A percentile compares a stretch with the other conserved stretches of the same genome.
These are phyloP conservation scores for Entomyzon cyanotis DNA, from an alignment of 2,113 vertebrate genomes.

Conservation along the genomic window DNA sequence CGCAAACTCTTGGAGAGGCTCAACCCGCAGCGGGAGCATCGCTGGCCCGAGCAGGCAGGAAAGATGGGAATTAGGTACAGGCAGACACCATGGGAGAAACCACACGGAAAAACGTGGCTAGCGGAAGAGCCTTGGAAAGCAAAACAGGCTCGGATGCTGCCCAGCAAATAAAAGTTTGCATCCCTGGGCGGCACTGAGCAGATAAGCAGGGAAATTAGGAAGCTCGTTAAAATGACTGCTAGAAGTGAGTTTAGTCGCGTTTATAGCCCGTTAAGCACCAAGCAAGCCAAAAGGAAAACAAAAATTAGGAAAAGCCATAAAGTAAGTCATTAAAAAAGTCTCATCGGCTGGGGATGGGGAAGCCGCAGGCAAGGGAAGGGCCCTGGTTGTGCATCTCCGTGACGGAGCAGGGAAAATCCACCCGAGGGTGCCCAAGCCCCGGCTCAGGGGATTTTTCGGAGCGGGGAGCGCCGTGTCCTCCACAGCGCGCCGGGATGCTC, in stretches of 20 bases:
- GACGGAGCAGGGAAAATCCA: background rate
- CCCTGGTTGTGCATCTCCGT: background rate
- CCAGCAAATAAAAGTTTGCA: background rate
- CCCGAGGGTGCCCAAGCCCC: background rate
- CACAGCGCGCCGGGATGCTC: background rate
- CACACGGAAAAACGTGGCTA: background rate
- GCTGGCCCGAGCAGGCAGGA: background rate
- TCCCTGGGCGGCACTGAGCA: background rate
- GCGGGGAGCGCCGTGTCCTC: background rate
- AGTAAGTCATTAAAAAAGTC: background rate
- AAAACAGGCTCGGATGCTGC: background rate
- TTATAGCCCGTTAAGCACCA: background rate
- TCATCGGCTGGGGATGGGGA: background rate
- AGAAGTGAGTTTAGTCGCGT: background rate
- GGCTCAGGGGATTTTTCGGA: background rate
- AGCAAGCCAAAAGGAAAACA: background rate
- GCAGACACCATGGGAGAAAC: background rate
- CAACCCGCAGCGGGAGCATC: background rate
- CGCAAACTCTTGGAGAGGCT: background rate
- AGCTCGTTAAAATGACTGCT: background rate
- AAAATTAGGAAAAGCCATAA: background rate
- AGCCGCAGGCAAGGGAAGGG: background rate
- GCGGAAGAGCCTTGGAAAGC: background rate
- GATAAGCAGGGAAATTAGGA: background rate
- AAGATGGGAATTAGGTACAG: background rate